Base-by-base conservation (phyloP, 2,797 vertebrate species). In the Lutjanus argentimaculatus region DNA sequence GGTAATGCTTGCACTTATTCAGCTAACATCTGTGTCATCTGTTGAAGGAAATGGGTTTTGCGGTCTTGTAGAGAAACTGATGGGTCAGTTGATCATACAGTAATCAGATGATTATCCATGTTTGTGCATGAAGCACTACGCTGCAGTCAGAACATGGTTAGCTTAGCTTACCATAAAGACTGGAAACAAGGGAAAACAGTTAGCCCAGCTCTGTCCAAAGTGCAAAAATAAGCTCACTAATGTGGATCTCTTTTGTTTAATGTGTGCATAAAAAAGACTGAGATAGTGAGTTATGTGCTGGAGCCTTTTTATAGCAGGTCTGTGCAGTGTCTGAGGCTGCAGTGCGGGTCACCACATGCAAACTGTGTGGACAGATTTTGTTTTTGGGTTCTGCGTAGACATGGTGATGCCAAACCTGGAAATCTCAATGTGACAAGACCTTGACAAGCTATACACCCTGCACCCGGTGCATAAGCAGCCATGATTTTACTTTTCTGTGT, bases 1-100 rank as follows among this genome's bases (percentile, higher is more conserved):
- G 97, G 98, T 99, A 95, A 89, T 0, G 1, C 0, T 48, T 25
- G 25, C 25, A 15, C 9, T 65, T 17, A 0, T 49, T 56, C 10
- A 2, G n/a, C 16, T 7, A 4, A 8, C 6, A 0, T 65, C 49
- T 55, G 6, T n/a, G 14, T 9, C 12, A 1, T 40, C 46, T 22
- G n/a, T 21, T 43, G 1, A 7, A 10, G 14, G n/a, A 55, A 22
- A 45, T 10, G 19, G 4, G 13, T 22, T 63, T 59, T 45, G 43
- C 40, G 1, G n/a, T 21, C 55, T 56, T 22, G 5, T 11, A 43
- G 21, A n/a, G 8, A 17, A 45, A 40, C 19, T 25, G 10, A 22
- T 10, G 15, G 17, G 1, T 17, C 7, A 14, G 36, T 12, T 61
- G 36, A 9, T 43, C 43, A 12, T 62, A n/a, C n/a, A n/a, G n/a